Evolutionary conservation across 2,797 vertebrate species (phyloP).

Genomic region (Ceryle rudis): DNA sequence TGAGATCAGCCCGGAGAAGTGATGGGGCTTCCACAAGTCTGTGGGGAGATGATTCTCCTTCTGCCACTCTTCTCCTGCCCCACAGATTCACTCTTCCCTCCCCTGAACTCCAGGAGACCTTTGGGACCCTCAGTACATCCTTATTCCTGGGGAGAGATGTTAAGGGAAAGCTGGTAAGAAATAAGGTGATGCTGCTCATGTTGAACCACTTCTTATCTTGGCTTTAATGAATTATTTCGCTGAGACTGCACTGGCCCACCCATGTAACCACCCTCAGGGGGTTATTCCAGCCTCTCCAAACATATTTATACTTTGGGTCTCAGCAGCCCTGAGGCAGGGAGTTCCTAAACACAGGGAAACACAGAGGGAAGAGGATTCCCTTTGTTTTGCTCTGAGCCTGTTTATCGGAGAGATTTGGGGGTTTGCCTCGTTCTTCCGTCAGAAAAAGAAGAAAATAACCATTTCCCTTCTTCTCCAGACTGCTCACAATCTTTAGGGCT

Average conservation of each 20-base stretch:
- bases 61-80: neutral
- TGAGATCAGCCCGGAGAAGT: fast-evolving
- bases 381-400: neutral
- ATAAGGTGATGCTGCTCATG: neutral
- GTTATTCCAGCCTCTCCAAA: neutral
- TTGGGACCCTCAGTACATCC: neutral
- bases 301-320: neutral
- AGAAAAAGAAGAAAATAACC: neutral
- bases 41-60: neutral
- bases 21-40: fast-evolving
- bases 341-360: neutral
- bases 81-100: neutral
- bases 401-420: neutral
- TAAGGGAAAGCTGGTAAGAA: neutral
- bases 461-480: neutral
- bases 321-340: neutral
- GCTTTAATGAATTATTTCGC: neutral
- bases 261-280: fast-evolving
- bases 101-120: neutral
- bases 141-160: neutral
- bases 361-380: neutral
- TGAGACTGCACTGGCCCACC: neutral
- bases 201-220: neutral
- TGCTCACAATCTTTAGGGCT: neutral
- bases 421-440: neutral